Evolutionary conservation across 2,888 invertebrate genomes (phyloP).

Genomic region (Cephus rjabovi): DNA sequence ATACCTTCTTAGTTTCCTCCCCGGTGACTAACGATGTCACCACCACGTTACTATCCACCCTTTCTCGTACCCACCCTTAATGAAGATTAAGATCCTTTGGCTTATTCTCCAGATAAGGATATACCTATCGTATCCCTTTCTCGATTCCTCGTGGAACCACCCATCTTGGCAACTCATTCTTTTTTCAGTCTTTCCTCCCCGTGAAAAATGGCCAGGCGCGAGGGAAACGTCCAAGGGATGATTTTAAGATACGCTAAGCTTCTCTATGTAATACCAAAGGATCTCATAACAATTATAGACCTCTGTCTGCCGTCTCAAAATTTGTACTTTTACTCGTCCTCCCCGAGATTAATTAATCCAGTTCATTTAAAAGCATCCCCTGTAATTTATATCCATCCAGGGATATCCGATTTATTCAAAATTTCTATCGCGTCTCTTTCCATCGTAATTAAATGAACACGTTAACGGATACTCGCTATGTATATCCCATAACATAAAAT

Average conservation of each 20-base stretch:
- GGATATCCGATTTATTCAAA: not conserved
- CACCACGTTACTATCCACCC: slow-evolving; percentile 20
- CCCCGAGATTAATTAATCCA: not conserved
- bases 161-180: not conserved
- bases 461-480: not conserved
- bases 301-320: not conserved
- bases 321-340: not conserved
- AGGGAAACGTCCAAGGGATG: not conserved
- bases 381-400: not conserved
- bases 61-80: slow-evolving; percentile 18
- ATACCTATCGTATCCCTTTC: not conserved
- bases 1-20: slow-evolving; percentile 25
- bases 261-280: not conserved
- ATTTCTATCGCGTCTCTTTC: not conserved
- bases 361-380: not conserved
- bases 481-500: not conserved
- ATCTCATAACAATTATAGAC: not conserved
- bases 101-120: slow-evolving; percentile 18
- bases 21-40: slow-evolving; percentile 32
- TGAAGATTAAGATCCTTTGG: slow-evolving; percentile 39
- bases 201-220: not conserved
- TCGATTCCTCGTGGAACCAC: not conserved
- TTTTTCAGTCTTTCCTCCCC: not conserved
- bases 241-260: not conserved
- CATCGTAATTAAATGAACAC: not conserved